Evolutionary conservation across 1,140 invertebrate genomes (phyloP).

Genomic region (Procambarus clarkii): DNA sequence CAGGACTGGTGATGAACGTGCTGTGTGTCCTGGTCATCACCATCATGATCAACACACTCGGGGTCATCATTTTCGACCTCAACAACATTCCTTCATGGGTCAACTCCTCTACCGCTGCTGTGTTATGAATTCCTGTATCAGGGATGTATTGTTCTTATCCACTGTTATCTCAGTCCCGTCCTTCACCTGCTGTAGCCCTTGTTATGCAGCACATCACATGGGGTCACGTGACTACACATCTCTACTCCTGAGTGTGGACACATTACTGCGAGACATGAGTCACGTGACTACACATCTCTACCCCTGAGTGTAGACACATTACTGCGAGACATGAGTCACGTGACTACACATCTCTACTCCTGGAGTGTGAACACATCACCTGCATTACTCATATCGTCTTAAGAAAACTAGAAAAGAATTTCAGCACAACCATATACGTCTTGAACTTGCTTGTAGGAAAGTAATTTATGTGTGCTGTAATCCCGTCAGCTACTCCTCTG

Average conservation of each 20-base stretch:
- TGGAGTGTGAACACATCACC: neutral
- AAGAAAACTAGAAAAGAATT: neutral
- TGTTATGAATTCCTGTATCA: neutral
- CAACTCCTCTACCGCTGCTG: neutral
- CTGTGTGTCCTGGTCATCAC: constrained; percentile 20
- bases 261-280: no score
- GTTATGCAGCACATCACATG: neutral
- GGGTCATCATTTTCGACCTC: constrained; percentile 50
- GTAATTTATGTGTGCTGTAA: no score
- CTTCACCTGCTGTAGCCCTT: neutral
- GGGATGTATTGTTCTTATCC: no score
- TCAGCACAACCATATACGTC: neutral
- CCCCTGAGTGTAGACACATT: no score
- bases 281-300: no score
- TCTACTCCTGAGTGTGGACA: no score
- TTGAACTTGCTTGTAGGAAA: neutral
- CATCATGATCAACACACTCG: constrained; percentile 55
- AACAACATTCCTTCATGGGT: constrained; percentile 49
- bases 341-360: no score
- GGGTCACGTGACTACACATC: neutral
- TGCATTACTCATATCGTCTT: neutral
- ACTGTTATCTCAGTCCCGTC: no score
- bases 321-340: no score
- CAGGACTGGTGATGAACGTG: constrained; percentile 40
- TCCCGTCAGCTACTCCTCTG: no score